phyloP scores from a whole-genome alignment of 2,888 invertebrate species.

The Cenopis cana region DNA sequence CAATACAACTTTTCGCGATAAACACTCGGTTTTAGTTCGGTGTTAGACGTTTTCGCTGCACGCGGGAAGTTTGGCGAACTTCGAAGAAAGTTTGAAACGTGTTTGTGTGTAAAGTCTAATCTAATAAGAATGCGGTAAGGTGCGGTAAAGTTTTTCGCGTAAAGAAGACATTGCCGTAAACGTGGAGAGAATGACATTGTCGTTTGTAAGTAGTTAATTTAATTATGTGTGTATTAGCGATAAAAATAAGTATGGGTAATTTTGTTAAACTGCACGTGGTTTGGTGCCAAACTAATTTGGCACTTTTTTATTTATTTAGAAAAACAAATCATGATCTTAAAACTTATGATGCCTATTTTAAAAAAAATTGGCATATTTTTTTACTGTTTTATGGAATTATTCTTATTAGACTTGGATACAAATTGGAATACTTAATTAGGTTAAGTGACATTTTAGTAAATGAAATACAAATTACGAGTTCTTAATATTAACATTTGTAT shows the following conservation, averaged over 20 bases:
- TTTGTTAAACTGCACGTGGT: no score
- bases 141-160: slow-evolving; percentile 26
- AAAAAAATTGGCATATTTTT: no score
- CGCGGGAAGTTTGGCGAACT: slow-evolving; percentile 52
- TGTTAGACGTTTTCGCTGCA: slow-evolving; percentile 46
- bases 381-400: no score
- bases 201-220: slow-evolving; percentile 74
- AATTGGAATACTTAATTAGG: no score
- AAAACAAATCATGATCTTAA: no score
- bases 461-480: no score
- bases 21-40: slow-evolving; percentile 47
- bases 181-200: slow-evolving; percentile 83
- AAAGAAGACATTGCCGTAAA: slow-evolving; percentile 20
- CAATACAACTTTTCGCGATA: slow-evolving; percentile 55
- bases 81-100: slow-evolving; percentile 38
- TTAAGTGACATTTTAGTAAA: no score
- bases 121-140: slow-evolving; percentile 32
- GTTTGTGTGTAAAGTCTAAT: slow-evolving; percentile 14
- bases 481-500: no score
- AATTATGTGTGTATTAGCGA: not conserved
- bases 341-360: no score
- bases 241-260: not conserved
- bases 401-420: no score
- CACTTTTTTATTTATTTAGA: no score
- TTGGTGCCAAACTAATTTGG: no score